Conservation (phyloP, 2,888 invertebrate species). For the Rosalia funebris region DNA sequence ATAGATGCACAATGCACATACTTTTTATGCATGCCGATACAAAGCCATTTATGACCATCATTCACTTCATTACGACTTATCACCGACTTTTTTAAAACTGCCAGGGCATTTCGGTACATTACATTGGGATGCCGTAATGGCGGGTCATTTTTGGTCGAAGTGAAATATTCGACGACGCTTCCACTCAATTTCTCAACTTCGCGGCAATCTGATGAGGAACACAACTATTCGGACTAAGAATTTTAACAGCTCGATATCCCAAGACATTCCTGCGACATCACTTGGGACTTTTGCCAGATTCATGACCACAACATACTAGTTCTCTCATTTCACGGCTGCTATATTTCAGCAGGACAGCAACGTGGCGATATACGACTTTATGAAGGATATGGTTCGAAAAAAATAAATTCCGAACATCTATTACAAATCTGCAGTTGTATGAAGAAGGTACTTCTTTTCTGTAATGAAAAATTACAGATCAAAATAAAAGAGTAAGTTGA, state of each 20-base stretch:
- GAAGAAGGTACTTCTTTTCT: too few species aligned
- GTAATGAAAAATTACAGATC: too few species aligned
- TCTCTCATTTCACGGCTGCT: neutral
- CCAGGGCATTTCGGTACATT: neutral
- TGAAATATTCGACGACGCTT: conserved; percentile 19
- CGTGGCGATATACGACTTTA: too few species aligned
- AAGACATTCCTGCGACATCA: conserved; percentile 58
- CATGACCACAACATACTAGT: conserved; percentile 47
- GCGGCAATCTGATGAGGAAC: conserved; percentile 51
- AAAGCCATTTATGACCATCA: too few species aligned
- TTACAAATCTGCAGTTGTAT: too few species aligned
- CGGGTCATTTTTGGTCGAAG: conserved; percentile 22
- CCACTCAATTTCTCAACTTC: conserved; percentile 23
- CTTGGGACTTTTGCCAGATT: conserved; percentile 50
- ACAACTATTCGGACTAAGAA: conserved; percentile 59
- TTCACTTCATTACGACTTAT: too few species aligned
- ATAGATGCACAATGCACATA: too few species aligned
- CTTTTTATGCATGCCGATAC: too few species aligned
- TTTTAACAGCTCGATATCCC: conserved; percentile 57
- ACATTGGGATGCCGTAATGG: conserved; percentile 13
- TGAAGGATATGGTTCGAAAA: too few species aligned
- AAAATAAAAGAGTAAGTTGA: too few species aligned
- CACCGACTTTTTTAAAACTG: neutral
- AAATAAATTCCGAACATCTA: too few species aligned
- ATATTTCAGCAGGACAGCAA: too few species aligned